Conservation (phyloP, 2,888 invertebrate species). For the Hedya salicella region DNA sequence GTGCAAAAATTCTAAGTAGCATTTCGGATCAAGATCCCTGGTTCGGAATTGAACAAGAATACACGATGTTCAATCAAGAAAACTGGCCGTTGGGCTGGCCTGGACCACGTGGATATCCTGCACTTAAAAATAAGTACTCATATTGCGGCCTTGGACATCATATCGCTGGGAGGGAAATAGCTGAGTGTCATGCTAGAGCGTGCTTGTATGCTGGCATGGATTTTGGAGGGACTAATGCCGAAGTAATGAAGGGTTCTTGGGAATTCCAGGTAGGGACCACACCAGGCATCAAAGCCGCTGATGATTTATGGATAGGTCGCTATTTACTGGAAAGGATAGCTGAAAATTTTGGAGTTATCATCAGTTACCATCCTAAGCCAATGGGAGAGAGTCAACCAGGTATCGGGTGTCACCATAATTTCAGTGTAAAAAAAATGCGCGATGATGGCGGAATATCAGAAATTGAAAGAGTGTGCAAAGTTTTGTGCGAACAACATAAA, state of each 20-base stretch:
- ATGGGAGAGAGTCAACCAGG: slow-evolving; percentile 94
- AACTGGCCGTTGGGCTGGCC: slow-evolving; percentile 96
- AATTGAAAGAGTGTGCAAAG: slow-evolving; percentile 96
- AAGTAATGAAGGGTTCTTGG: slow-evolving; percentile 99
- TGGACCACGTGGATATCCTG: slow-evolving; percentile 93
- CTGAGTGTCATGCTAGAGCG: slow-evolving; percentile 93
- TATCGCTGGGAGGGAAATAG: slow-evolving; percentile 96
- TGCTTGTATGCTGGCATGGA: slow-evolving; percentile 97
- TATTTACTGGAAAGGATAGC: slow-evolving; percentile 93
- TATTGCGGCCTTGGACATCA: slow-evolving; percentile 98
- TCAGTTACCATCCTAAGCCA: slow-evolving; percentile 89
- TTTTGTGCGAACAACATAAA: slow-evolving; percentile 66
- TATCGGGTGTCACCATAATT: slow-evolving; percentile 95
- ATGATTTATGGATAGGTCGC: slow-evolving; percentile 94
- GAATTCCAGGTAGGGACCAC: slow-evolving; percentile 97
- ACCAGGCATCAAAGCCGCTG: slow-evolving; percentile 92
- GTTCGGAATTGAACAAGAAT: slow-evolving; percentile 97
- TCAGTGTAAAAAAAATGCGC: slow-evolving; percentile 94
- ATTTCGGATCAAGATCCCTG: slow-evolving; percentile 88
- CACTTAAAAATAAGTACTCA: slow-evolving; percentile 90
- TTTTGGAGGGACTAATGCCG: slow-evolving; percentile 97
- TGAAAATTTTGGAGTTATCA: slow-evolving; percentile 92
- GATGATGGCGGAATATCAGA: slow-evolving; percentile 87
- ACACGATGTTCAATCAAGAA: slow-evolving; percentile 93
- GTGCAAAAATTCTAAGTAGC: slow-evolving; percentile 84